Evolutionary conservation across 2,888 invertebrate species (phyloP).

Genomic region (Anaspis maculata): DNA sequence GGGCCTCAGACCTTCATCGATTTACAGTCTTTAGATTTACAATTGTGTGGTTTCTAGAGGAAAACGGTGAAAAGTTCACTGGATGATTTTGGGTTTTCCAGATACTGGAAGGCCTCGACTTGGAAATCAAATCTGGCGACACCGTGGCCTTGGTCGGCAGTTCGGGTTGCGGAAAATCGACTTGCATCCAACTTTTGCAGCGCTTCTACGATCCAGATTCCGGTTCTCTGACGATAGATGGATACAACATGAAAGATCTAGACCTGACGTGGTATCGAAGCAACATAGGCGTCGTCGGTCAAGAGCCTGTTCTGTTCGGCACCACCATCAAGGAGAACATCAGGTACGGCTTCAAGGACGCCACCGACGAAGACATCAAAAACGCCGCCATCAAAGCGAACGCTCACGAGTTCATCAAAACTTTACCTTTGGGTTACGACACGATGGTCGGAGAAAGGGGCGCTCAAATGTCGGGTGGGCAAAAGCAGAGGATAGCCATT

Average conservation of each 20-base stretch:
- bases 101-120: conserved; percentile 56
- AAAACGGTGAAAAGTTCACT: background rate
- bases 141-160: conserved; percentile 67
- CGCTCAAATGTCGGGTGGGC: conserved; percentile 54
- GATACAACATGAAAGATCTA: conserved; percentile 58
- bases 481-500: conserved; percentile 61
- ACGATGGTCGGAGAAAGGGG: conserved; percentile 81
- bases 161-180: conserved; percentile 76
- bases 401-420: conserved; percentile 68
- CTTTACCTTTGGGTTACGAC: conserved; percentile 69
- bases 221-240: conserved; percentile 63
- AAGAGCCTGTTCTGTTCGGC: conserved; percentile 83
- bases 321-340: conserved; percentile 82
- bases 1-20: no score
- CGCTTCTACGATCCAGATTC: conserved; percentile 62
- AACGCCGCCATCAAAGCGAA: conserved; percentile 65
- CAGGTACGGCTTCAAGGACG: conserved; percentile 58
- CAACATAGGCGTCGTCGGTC: conserved; percentile 82
- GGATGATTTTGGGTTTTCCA: no score
- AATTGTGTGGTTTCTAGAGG: background rate
- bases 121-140: conserved; percentile 61
- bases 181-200: conserved; percentile 63
- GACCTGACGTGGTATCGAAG: conserved; percentile 71
- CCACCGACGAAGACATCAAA: conserved; percentile 59
- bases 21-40: no score